Evolutionary conservation across 2,888 invertebrate species (phyloP).

Genomic region (Shargacucullia verbasci): DNA sequence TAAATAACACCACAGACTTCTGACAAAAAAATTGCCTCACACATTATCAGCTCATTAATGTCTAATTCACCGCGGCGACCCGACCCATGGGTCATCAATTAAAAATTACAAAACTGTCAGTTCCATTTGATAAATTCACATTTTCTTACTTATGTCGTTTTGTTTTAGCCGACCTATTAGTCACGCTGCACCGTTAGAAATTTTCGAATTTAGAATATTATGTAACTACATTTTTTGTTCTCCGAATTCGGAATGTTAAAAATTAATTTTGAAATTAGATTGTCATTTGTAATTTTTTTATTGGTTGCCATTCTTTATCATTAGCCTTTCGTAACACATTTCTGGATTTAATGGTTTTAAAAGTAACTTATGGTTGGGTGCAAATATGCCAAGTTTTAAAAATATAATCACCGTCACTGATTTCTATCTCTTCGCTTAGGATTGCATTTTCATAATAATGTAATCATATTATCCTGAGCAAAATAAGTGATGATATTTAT

Average conservation of each 20-base stretch:
- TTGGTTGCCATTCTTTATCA: slow-evolving; percentile 35
- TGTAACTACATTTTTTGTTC: slow-evolving; percentile 50
- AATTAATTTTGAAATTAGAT: slow-evolving; percentile 48
- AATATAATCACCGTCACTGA: too few relatives aligned
- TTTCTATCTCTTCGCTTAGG: not conserved
- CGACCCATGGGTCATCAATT: slow-evolving; percentile 73
- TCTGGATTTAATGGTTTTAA: slow-evolving; percentile 14
- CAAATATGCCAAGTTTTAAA: too few relatives aligned
- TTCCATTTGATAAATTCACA: slow-evolving; percentile 76
- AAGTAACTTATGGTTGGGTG: not conserved
- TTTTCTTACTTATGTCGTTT: slow-evolving; percentile 67
- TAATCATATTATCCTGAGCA: too few relatives aligned
- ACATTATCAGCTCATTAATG: slow-evolving; percentile 80
- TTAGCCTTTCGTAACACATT: slow-evolving; percentile 29
- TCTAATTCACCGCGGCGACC: slow-evolving; percentile 79
- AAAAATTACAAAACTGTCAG: slow-evolving; percentile 78
- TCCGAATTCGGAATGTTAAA: slow-evolving; percentile 46
- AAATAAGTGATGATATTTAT: too few relatives aligned
- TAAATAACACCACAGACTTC: slow-evolving; percentile 49
- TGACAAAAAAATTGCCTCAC: slow-evolving; percentile 68
- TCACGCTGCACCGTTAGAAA: slow-evolving; percentile 71
- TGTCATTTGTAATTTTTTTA: slow-evolving; percentile 45
- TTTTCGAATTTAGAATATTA: slow-evolving; percentile 58
- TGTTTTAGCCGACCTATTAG: slow-evolving; percentile 76
- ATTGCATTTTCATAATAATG: too few relatives aligned